phyloP scores from a whole-genome alignment of 2,888 invertebrate genomes.

The Opisthograptis luteolata region DNA sequence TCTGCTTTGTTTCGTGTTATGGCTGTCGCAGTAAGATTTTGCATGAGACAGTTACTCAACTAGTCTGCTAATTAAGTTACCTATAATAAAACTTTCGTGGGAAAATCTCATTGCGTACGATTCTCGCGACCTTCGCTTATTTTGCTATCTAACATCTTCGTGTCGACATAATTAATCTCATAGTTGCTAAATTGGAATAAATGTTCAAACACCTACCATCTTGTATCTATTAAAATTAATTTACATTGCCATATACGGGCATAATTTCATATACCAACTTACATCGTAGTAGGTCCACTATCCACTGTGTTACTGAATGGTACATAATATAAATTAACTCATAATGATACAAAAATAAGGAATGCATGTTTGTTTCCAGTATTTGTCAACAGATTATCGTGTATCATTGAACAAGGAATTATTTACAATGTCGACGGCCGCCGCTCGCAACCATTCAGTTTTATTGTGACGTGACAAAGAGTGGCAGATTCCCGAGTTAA shows the following conservation, averaged over 20 bases:
- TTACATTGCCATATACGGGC: no score
- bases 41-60: slow-evolving; percentile 37
- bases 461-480: slow-evolving; percentile 36
- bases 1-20: slow-evolving; percentile 7
- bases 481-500: slow-evolving; percentile 20
- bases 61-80: slow-evolving; percentile 35
- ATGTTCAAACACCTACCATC: not conserved
- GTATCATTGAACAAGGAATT: slow-evolving; percentile 52
- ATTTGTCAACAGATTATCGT: slow-evolving; percentile 65
- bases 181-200: slow-evolving; percentile 2
- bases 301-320: no score
- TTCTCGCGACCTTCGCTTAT: slow-evolving; percentile 26
- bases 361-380: slow-evolving; percentile 61
- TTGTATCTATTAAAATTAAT: no score
- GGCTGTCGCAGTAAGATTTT: slow-evolving; percentile 7
- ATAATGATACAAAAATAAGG: slow-evolving; percentile 47
- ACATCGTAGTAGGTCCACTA: no score
- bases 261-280: no score
- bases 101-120: slow-evolving; percentile 38
- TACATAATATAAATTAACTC: no score
- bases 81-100: slow-evolving; percentile 44
- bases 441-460: slow-evolving; percentile 40
- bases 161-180: slow-evolving; percentile 8
- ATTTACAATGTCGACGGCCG: slow-evolving; percentile 23
- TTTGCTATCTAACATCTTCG: slow-evolving; percentile 8